Base-by-base conservation (phyloP, 1,140 invertebrate genomes). In the Cephus cinctus region DNA sequence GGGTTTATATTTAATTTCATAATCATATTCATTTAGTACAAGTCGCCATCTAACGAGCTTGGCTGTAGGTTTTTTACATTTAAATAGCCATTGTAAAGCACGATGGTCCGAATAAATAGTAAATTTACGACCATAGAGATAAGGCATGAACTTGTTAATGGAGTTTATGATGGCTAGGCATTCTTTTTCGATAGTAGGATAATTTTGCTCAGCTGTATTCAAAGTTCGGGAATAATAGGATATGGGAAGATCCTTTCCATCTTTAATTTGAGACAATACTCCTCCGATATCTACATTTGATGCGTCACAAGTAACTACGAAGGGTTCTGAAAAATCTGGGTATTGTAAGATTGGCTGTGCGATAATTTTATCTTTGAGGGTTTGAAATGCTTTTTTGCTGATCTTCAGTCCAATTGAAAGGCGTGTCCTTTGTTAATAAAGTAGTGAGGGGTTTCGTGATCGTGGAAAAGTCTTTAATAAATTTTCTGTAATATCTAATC, bases 31-130 rank as follows among this genome's bases (percentile, higher is more conserved):
- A n/a, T 53, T 45, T n/a, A 76, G 39, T 60, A 60, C 54, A 3
- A 71, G 30, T 22, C 67, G 39, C 78, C 79, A 83, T 45, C 76
- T 55, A 4, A 75, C 57, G 14, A 82, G 52, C 48, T 69, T 47
- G 19, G 57, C 65, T 3, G 50, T 63, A 4, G 69, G 69, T 36
- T 78, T 69, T 60, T 73, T 78, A 0, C 69, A 53, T 4, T 66
- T 68, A 5, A 65, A 59, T 3, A 82, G 46, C 67, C 73, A 81
- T 20, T 47, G 50, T 27, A 80, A 52, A 0, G 75, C 69, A 49
- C 61, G 61, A 43, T 81, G 65, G 48, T 70, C 67, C 0, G 61
- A 65, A 1, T 54, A 15, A 1, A 69, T 52, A 0, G 21, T 59
- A 20, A 75, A 73, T 51, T 57, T 56, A n/a, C n/a, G n/a, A n/a